These are phyloP conservation scores for Potorous gilbertii DNA, from an alignment of 2,797 vertebrate genomes.

Conservation along the genomic window DNA sequence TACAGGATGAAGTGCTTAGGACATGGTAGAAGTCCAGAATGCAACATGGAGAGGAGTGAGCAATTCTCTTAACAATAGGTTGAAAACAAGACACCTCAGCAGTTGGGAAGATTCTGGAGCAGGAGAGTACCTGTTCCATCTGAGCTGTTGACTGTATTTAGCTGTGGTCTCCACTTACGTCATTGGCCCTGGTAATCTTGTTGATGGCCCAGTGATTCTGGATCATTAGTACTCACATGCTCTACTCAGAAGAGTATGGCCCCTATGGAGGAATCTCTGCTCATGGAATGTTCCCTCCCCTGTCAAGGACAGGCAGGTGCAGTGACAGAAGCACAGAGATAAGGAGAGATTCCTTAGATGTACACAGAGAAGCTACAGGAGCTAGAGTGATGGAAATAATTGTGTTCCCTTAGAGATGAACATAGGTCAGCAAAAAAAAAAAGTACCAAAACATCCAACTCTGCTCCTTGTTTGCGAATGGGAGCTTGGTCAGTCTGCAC, in stretches of 20 bases:
- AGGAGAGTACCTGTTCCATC: background rate
- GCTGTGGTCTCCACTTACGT: background rate
- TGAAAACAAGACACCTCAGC: background rate
- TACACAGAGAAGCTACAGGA: background rate
- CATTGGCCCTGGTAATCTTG: background rate
- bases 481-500: background rate
- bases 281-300: too few species aligned
- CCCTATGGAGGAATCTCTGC: background rate
- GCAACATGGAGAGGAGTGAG: background rate
- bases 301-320: too few species aligned
- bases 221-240: background rate
- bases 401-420: conserved; percentile 1
- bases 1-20: background rate
- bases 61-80: background rate
- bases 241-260: background rate
- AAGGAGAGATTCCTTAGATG: background rate
- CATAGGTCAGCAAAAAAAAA: background rate
- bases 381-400: background rate
- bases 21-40: background rate
- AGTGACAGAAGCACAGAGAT: background rate
- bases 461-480: background rate
- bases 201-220: background rate
- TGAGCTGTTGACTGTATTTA: background rate
- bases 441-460: too few species aligned
- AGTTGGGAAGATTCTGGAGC: background rate